Conservation (phyloP, 92 coral and sea anemone genomes). For the Phenganax subtilis region DNA sequence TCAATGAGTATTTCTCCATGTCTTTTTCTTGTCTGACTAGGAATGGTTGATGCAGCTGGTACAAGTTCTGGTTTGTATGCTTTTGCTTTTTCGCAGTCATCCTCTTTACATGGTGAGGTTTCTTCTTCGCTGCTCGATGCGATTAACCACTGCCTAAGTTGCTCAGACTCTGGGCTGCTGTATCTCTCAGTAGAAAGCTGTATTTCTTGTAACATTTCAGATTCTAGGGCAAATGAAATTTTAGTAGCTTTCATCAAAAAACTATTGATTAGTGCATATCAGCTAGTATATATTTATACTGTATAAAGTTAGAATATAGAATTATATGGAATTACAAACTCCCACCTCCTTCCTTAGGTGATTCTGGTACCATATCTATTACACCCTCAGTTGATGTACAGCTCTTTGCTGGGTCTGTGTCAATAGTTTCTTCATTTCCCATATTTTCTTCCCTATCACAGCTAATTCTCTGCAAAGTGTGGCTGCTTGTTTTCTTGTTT, state of each 20-base stretch:
- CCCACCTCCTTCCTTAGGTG: neutral
- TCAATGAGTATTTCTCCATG: neutral
- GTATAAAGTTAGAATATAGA: neutral
- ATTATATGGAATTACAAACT: neutral
- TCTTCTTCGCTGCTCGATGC: neutral
- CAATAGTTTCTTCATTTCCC: neutral
- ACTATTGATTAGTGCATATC: too few relatives aligned
- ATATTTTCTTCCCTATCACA: neutral
- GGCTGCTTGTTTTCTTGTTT: neutral
- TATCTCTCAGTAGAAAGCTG: too few relatives aligned
- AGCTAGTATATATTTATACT: too few relatives aligned
- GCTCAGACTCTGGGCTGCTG: too few relatives aligned
- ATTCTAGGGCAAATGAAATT: too few relatives aligned
- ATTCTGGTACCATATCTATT: neutral
- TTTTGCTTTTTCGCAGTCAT: neutral
- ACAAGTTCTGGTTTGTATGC: neutral
- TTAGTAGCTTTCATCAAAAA: too few relatives aligned
- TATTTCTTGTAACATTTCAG: too few relatives aligned
- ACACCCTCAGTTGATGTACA: neutral
- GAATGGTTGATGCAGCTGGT: neutral
- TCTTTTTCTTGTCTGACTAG: constrained; percentile 5
- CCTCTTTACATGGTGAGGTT: neutral
- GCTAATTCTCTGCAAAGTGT: neutral
- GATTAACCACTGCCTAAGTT: too few relatives aligned
- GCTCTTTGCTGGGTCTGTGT: neutral